These are phyloP conservation scores for Ameiurus melas DNA, from an alignment of 2,113 vertebrate species.

Conservation along the genomic window DNA sequence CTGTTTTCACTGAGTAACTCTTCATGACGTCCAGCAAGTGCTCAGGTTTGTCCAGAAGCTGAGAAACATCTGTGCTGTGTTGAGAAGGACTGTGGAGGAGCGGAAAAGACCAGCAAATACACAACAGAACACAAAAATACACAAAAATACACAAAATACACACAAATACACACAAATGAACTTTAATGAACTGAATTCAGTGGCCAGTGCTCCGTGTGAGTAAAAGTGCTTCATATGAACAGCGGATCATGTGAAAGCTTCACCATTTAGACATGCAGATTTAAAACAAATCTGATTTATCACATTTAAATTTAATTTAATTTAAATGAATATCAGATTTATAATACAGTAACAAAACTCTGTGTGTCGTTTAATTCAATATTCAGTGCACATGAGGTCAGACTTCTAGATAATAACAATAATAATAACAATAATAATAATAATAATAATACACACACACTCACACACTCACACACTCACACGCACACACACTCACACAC, in stretches of 20 bases:
- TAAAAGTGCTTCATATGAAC: not conserved
- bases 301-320: too few species aligned
- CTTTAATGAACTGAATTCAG: not conserved
- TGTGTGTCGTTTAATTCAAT: not conserved
- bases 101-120: not conserved
- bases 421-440: not conserved
- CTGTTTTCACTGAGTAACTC: constrained; percentile 80
- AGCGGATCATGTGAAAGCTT: not conserved
- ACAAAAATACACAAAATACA: not conserved
- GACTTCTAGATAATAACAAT: not conserved
- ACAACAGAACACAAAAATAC: not conserved
- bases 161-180: not conserved
- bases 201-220: not conserved
- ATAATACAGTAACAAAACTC: not conserved
- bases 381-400: not conserved
- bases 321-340: not conserved
- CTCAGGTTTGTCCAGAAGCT: constrained; percentile 72
- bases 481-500: too few species aligned
- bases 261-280: not conserved
- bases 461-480: not conserved
- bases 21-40: constrained; percentile 84
- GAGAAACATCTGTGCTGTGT: constrained; percentile 68
- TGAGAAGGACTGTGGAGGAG: constrained; percentile 49
- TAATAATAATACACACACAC: not conserved
- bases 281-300: not conserved